phyloP scores from a whole-genome alignment of 2,888 invertebrate species.

The Microctonus hyperodae region DNA sequence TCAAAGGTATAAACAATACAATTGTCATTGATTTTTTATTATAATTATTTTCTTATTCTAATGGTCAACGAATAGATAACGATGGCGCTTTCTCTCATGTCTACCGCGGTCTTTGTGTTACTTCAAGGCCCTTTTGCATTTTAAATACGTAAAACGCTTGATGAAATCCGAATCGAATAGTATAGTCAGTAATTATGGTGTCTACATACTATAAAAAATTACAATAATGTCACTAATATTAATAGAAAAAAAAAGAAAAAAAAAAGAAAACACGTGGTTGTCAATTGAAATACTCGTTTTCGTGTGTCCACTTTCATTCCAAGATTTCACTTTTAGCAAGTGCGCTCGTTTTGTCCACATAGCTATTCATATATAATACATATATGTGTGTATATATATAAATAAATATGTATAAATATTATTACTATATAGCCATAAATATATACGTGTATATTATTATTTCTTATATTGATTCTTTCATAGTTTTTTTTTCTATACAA shows the following conservation, averaged over 20 bases:
- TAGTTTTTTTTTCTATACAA: not conserved
- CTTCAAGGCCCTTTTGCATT: not conserved
- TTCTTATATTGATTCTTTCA: not conserved
- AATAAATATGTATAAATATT: not conserved
- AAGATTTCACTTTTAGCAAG: conserved; percentile 54
- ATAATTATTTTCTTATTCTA: not conserved
- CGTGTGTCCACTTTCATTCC: conserved; percentile 51
- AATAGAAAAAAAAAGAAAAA: conserved; percentile 11
- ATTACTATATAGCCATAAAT: too few species aligned
- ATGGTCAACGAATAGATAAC: not conserved
- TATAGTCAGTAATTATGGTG: not conserved
- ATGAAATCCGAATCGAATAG: not conserved
- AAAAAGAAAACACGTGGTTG: conserved; percentile 6
- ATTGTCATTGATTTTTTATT: conserved; percentile 6
- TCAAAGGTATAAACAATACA: conserved; percentile 52
- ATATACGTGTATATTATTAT: not conserved
- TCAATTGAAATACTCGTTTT: conserved; percentile 25
- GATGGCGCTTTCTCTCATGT: conserved; percentile 15
- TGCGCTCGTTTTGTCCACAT: conserved; percentile 32
- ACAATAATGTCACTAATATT: not conserved
- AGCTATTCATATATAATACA: not conserved
- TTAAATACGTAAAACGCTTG: not conserved
- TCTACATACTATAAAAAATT: not conserved
- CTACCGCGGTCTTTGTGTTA: not conserved
- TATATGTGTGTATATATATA: not conserved